phyloP scores from a whole-genome alignment of 2,113 vertebrate genomes.

The Heterotis niloticus region DNA sequence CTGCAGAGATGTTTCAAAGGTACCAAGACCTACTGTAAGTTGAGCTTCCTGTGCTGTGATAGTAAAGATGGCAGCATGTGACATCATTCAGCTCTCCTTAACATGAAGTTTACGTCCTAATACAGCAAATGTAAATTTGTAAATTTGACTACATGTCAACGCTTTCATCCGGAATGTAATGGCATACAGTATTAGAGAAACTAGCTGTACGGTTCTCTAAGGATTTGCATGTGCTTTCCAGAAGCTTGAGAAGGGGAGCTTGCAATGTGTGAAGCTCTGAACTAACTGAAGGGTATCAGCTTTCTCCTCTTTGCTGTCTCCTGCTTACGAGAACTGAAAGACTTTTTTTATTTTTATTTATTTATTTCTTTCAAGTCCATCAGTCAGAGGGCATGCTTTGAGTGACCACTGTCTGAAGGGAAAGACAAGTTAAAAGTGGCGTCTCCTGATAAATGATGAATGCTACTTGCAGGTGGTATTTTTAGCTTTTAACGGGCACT shows the following conservation, averaged over 20 bases:
- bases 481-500: background rate
- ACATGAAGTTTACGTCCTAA: too few relatives aligned
- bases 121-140: too few relatives aligned
- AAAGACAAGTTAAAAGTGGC: background rate
- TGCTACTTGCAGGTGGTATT: background rate
- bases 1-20: too few relatives aligned
- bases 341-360: background rate
- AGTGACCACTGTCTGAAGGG: background rate
- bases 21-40: too few relatives aligned
- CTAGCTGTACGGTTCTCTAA: background rate
- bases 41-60: too few relatives aligned
- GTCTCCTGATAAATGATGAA: background rate
- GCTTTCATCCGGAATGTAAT: too few relatives aligned
- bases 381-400: background rate
- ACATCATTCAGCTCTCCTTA: too few relatives aligned
- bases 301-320: background rate
- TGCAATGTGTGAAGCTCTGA: background rate
- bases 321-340: background rate
- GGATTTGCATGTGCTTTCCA: background rate
- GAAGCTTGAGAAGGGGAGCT: background rate
- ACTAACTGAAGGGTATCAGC: background rate
- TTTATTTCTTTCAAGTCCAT: too few relatives aligned
- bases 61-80: too few relatives aligned
- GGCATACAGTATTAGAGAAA: background rate
- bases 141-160: too few relatives aligned